A percentile compares a stretch with the other conserved stretches of the same genome.
These are phyloP conservation scores for Steinernema khuongi DNA, from an alignment of 1,140 invertebrate genomes.

Conservation along the genomic window DNA sequence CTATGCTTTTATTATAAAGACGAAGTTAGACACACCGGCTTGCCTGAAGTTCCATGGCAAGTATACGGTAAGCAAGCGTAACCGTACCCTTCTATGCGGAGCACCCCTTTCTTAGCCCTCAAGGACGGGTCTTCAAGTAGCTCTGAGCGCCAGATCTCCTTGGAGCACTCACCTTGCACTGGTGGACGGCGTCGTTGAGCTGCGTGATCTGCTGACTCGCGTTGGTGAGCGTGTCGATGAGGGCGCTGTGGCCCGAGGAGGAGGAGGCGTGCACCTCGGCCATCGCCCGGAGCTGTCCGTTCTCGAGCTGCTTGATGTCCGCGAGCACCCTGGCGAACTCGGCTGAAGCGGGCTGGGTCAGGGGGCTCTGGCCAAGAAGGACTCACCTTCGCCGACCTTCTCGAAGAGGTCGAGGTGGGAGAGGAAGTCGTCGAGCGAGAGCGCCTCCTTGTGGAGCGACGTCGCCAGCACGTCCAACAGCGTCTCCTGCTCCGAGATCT, in stretches of 20 bases:
- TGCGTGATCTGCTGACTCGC: neutral
- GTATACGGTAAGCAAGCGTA: too few relatives aligned
- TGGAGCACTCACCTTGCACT: neutral
- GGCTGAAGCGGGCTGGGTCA: neutral
- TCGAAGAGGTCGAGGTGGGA: neutral
- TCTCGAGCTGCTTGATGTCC: neutral
- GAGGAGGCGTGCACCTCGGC: neutral
- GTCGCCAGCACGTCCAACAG: neutral
- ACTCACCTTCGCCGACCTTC: neutral
- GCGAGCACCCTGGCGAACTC: neutral
- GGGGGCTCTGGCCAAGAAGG: neutral
- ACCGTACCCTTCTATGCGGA: too few relatives aligned
- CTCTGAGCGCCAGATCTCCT: too few relatives aligned
- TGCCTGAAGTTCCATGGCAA: too few relatives aligned
- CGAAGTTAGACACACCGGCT: too few relatives aligned
- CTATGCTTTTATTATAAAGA: too few relatives aligned
- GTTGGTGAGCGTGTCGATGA: neutral
- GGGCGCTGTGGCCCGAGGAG: conserved; percentile 1
- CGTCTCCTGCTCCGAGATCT: neutral
- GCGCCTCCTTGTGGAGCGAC: neutral
- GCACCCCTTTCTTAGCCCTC: too few relatives aligned
- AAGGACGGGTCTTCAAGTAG: too few relatives aligned
- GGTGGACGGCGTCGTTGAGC: conserved; percentile 1
- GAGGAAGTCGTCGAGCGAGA: neutral
- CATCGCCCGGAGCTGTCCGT: neutral